Percentiles rank a stretch among this genome's conserved stretches.
Conservation (phyloP, 2,113 vertebrate genomes). For the Tapirus terrestris region DNA sequence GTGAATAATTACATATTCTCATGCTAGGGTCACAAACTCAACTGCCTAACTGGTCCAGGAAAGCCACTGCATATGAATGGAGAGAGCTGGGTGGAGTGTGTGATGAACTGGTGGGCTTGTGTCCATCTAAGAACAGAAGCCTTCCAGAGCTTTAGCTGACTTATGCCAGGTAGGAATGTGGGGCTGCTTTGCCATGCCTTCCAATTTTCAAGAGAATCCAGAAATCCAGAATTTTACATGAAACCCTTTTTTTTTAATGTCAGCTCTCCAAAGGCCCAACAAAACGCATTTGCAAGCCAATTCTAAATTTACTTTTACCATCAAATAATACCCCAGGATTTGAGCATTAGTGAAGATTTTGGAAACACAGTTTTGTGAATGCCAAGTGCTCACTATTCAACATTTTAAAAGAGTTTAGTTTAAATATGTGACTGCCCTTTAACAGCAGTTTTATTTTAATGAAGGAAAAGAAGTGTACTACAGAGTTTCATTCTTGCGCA, state of each 20-base stretch:
- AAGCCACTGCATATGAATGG: not conserved
- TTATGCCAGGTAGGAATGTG: not conserved
- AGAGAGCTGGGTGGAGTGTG: not conserved
- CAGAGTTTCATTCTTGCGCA: conserved; percentile 24
- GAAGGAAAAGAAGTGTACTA: not conserved
- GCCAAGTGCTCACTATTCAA: not conserved
- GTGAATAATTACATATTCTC: not conserved
- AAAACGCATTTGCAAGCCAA: conserved; percentile 39
- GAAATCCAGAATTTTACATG: conserved; percentile 13
- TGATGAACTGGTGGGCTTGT: not conserved
- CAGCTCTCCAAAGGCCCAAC: not conserved
- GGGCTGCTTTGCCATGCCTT: not conserved
- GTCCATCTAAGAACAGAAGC: not conserved
- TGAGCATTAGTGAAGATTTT: not conserved
- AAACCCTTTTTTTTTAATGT: not conserved
- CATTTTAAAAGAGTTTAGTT: conserved; percentile 16
- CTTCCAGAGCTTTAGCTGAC: not conserved
- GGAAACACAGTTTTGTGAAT: conserved; percentile 8
- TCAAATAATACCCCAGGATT: not conserved
- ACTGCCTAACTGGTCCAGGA: not conserved
- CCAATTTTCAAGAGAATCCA: conserved; percentile 6
- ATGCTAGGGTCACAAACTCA: not conserved
- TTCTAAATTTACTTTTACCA: conserved; percentile 54
- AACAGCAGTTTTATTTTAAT: conserved; percentile 35
- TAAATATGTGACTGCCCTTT: conserved; percentile 43